Conservation (phyloP, 2,113 vertebrate genomes). For the Podocnemis expansa region DNA sequence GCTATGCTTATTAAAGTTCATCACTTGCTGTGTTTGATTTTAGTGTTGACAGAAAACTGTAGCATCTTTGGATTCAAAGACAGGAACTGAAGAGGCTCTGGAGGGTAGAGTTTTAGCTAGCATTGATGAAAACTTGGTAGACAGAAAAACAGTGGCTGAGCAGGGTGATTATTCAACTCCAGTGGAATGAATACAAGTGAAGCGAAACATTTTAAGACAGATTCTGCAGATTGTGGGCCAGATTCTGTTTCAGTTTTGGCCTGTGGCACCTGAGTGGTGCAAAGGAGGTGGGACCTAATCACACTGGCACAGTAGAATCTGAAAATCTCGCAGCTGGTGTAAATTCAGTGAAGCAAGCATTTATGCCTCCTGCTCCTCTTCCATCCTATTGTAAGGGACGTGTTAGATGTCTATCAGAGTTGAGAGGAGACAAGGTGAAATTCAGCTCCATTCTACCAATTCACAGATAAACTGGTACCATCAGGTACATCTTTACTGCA, state of each 20-base stretch:
- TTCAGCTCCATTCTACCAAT: background rate
- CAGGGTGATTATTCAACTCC: background rate
- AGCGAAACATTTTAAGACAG: background rate
- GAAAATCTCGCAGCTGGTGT: background rate
- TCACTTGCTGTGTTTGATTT: background rate
- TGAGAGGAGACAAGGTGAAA: background rate
- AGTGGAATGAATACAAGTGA: background rate
- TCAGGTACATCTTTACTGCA: background rate
- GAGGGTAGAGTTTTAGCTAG: background rate
- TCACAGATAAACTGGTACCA: background rate
- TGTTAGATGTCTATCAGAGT: rapidly evolving
- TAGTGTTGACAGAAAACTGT: constrained; percentile 9
- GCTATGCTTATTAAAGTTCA: constrained; percentile 28
- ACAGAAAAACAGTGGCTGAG: background rate
- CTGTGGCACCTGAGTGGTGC: background rate
- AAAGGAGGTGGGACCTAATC: background rate
- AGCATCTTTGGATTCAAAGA: background rate
- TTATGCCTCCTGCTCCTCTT: background rate
- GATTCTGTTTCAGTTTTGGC: background rate
- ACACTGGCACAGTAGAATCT: background rate
- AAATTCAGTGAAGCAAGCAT: background rate
- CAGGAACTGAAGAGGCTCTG: background rate
- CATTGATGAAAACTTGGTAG: background rate
- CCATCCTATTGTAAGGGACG: background rate
- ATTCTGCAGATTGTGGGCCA: background rate